A percentile compares a stretch with the other conserved stretches of the same genome.
These are phyloP conservation scores for Pipistrellus nathusii DNA, from an alignment of 2,797 vertebrate species.

Conservation along the genomic window DNA sequence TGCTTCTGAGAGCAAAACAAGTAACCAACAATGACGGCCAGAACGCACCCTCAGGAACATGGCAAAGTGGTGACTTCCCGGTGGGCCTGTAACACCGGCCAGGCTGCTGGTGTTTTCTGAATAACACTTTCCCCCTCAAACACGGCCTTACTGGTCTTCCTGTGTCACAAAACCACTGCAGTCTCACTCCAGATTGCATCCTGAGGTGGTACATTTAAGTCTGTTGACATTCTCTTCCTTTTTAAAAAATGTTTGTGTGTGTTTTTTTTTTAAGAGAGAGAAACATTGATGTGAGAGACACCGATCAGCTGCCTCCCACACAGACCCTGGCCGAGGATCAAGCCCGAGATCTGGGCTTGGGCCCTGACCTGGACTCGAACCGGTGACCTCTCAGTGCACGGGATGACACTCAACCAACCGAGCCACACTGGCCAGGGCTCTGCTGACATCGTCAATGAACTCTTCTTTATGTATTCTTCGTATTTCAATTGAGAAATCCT, in stretches of 20 bases:
- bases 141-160: neutral
- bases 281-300: neutral
- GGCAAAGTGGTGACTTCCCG: accelerated
- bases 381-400: neutral
- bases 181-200: neutral
- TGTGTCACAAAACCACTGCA: neutral
- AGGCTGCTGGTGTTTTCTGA: neutral
- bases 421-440: neutral
- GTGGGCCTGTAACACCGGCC: neutral
- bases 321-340: neutral
- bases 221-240: neutral
- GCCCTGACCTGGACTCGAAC: neutral
- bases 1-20: neutral
- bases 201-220: neutral
- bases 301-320: neutral
- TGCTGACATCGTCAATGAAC: neutral
- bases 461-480: neutral
- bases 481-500: neutral
- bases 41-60: neutral
- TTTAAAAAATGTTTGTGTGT: neutral
- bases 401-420: neutral
- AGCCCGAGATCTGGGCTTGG: neutral
- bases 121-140: neutral
- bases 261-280: neutral
- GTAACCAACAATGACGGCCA: neutral